Conservation (phyloP, 53 echinoderm and acorn worm species). For the Echinarachnius parma region DNA sequence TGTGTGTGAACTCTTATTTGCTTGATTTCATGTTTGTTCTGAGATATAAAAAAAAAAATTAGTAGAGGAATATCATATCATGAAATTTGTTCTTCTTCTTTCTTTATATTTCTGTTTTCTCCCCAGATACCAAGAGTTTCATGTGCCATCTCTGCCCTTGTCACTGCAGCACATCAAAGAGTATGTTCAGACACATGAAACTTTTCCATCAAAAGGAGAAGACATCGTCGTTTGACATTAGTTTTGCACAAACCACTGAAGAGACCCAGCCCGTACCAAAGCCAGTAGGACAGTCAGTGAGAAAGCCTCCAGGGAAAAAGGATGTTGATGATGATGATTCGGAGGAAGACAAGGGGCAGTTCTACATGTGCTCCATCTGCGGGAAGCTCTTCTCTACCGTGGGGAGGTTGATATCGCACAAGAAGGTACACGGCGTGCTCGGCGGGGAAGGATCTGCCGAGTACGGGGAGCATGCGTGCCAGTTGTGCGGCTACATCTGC, state of each 20-base stretch:
- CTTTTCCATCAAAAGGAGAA: constrained; percentile 29
- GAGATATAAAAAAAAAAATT: too few relatives aligned
- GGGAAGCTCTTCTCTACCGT: constrained; percentile 17
- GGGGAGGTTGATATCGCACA: constrained; percentile 17
- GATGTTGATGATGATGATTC: background rate
- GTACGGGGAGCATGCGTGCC: too few relatives aligned
- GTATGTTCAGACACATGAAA: constrained; percentile 26
- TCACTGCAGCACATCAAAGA: constrained; percentile 29
- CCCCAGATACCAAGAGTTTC: constrained; percentile 18
- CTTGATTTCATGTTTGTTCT: too few relatives aligned
- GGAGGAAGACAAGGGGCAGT: background rate
- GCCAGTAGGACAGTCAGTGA: background rate
- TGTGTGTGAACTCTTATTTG: too few relatives aligned
- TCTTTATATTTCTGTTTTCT: background rate
- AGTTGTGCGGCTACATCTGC: too few relatives aligned
- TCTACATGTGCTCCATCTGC: constrained; percentile 8
- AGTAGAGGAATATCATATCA: too few relatives aligned
- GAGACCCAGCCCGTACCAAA: background rate
- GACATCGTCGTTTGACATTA: background rate
- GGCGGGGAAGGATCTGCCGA: background rate
- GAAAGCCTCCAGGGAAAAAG: background rate
- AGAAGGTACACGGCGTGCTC: constrained; percentile 17
- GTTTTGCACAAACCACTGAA: background rate
- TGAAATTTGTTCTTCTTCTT: background rate
- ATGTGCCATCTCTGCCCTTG: constrained; percentile 25